Conservation (phyloP, 92 coral and sea anemone species). For the Palythoa caribaeorum region DNA sequence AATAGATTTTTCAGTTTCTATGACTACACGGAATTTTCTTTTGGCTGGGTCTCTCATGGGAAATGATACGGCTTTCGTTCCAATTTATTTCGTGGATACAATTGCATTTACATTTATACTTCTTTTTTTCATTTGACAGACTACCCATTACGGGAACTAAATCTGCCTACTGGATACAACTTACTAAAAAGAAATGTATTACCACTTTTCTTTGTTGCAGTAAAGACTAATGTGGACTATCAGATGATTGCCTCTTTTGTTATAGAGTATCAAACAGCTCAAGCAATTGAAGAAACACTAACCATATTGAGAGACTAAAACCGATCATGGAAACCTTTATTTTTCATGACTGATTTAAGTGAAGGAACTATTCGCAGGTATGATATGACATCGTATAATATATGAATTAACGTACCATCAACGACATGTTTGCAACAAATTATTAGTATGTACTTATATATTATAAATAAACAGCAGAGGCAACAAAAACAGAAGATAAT, state of each 20-base stretch:
- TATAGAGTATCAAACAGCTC: constrained; percentile 6
- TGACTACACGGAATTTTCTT: too few species aligned
- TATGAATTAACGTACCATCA: background rate
- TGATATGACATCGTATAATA: background rate
- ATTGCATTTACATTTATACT: too few species aligned
- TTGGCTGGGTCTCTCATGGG: too few species aligned
- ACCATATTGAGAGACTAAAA: constrained; percentile 31
- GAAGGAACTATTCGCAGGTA: constrained; percentile 59
- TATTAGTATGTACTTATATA: background rate
- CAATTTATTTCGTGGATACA: too few species aligned
- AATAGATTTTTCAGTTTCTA: too few species aligned
- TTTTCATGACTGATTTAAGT: constrained; percentile 64
- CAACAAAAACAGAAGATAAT: background rate
- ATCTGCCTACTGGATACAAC: constrained; percentile 58
- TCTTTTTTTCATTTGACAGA: too few species aligned
- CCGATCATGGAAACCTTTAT: constrained; percentile 51
- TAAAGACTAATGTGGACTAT: constrained; percentile 48
- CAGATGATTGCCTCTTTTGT: constrained; percentile 45
- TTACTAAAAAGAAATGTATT: constrained; percentile 43
- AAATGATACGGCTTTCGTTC: too few species aligned
- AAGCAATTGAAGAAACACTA: constrained; percentile 35
- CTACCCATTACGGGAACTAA: constrained; percentile 36
- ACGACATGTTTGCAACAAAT: background rate
- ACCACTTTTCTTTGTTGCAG: constrained; percentile 52
- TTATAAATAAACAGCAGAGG: background rate